These are phyloP conservation scores for Picathartes gymnocephalus DNA, from an alignment of 2,113 vertebrate genomes.

Conservation along the genomic window DNA sequence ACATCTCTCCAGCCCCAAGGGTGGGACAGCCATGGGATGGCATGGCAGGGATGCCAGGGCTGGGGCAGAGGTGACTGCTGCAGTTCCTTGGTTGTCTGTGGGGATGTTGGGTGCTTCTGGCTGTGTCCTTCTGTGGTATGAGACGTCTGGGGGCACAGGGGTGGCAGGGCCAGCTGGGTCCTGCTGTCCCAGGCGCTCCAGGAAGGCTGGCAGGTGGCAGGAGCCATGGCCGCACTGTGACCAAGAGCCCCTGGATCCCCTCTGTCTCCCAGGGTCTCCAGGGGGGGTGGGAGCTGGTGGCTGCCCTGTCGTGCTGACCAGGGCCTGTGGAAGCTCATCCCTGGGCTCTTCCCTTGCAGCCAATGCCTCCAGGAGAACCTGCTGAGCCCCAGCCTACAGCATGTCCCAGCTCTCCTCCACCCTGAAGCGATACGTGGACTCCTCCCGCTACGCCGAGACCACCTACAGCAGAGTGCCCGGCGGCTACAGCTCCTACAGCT, in stretches of 20 bases:
- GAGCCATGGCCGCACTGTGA: not conserved
- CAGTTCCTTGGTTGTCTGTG: not conserved
- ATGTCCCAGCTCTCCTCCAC: conserved; percentile 96
- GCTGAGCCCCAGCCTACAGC: conserved; percentile 72
- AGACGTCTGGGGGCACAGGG: not conserved
- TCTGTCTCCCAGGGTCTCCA: not conserved
- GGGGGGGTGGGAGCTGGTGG: not conserved
- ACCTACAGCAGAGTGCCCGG: conserved; percentile 74
- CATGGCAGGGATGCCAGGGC: not conserved
- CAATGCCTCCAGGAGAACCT: conserved; percentile 80
- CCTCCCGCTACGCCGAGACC: conserved; percentile 74
- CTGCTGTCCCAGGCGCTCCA: not conserved
- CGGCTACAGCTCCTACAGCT: conserved; percentile 84
- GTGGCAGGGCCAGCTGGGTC: not conserved
- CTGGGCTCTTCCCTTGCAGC: conserved; percentile 73
- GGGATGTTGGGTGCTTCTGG: not conserved
- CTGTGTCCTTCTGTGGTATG: not conserved
- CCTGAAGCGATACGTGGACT: conserved; percentile 84
- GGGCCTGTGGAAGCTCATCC: not conserved
- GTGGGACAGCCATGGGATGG: fast-evolving
- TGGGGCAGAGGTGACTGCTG: not conserved
- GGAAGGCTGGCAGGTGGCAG: not conserved
- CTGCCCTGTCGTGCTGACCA: fast-evolving
- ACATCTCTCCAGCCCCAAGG: not conserved
- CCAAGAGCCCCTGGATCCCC: not conserved